Evolutionary conservation across 2,888 invertebrate species (phyloP).

Genomic region (Matsumyia berberina): DNA sequence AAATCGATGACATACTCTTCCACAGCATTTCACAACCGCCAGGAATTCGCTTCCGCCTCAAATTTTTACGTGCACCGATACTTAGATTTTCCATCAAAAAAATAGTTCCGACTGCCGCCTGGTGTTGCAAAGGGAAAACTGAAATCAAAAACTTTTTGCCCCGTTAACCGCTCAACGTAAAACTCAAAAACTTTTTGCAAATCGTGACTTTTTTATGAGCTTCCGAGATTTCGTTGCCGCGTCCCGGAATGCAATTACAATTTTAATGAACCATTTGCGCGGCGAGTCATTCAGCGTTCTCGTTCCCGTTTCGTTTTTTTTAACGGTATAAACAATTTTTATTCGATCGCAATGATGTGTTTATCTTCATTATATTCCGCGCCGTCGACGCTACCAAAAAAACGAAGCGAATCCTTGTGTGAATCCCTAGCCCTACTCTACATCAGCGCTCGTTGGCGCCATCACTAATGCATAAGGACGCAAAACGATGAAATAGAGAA

Average conservation of each 20-base stretch:
- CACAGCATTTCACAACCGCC: not conserved
- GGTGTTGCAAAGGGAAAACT: not conserved
- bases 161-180: not conserved
- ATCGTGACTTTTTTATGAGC: conserved; percentile 69
- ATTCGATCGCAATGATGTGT: conserved; percentile 71
- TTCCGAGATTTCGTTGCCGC: conserved; percentile 35
- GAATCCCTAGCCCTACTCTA: conserved; percentile 27
- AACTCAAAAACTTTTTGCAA: conserved; percentile 2
- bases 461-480: conserved; percentile 66
- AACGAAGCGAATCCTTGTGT: conserved; percentile 6
- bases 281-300: conserved; percentile 23
- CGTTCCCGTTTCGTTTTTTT: conserved; percentile 32
- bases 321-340: conserved; percentile 59
- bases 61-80: not conserved
- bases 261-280: conserved; percentile 74
- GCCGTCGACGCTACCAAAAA: not conserved
- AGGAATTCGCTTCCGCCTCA: not conserved
- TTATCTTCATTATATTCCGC: conserved; percentile 57
- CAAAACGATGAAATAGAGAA: conserved; percentile 43
- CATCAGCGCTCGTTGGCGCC: conserved; percentile 15
- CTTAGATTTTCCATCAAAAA: too few species aligned
- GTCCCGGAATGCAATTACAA: conserved; percentile 67
- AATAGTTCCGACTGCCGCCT: too few species aligned
- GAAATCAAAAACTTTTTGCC: not conserved
- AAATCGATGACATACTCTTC: not conserved